Base-by-base conservation (phyloP, 2,888 invertebrate species). In the Biston betularia region DNA sequence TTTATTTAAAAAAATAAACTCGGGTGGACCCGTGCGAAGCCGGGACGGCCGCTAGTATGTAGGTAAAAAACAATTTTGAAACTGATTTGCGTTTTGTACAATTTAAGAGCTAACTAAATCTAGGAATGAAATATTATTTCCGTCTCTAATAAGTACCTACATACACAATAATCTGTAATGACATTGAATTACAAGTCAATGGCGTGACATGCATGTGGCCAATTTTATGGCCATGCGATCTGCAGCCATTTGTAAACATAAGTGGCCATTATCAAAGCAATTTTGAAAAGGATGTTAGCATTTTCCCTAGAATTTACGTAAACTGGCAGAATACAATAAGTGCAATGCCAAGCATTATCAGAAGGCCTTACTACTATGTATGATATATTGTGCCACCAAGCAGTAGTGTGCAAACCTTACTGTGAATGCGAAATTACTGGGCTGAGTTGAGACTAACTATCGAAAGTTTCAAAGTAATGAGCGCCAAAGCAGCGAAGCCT, bases 241-340 rank as follows among this genome's bases (percentile, higher is more conserved):
- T 49, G 38, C 38, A 35, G 15, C 53, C 6, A 53, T 53, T 38
- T 53, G 35, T 49, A 33, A 49, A 49, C 12, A 33, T 49, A 34
- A 49, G 49, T 49, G 49, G 24, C 11, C 24, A 11, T 24, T 24
- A 10, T 48, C 10, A 48, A 11, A 24, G 11, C 12, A 33, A 33
- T 49, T 33, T 33, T 33, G 12, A 33, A 11, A 12, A 34, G 49
- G 12, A 49, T 33, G 33, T 33, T 14, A 12, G 7, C 14, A 6
- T 44, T 44, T 10, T 9, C 11, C 12, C n/a, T n/a, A 44, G 44
- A 44, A 38, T 38, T 6, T 38, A 38, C 6, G 3, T 8, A 38
- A 38, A 8, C 9, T 38, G 38, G 9, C 6, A 8, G 6, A 38
- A 38, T 38, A 9, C 38, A 38, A 1, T 10, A 4, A 42, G 12